Percentiles rank a stretch among this genome's conserved stretches.
Evolutionary conservation across 2,888 invertebrate species (phyloP).

Genomic region (Volucella zonaria): DNA sequence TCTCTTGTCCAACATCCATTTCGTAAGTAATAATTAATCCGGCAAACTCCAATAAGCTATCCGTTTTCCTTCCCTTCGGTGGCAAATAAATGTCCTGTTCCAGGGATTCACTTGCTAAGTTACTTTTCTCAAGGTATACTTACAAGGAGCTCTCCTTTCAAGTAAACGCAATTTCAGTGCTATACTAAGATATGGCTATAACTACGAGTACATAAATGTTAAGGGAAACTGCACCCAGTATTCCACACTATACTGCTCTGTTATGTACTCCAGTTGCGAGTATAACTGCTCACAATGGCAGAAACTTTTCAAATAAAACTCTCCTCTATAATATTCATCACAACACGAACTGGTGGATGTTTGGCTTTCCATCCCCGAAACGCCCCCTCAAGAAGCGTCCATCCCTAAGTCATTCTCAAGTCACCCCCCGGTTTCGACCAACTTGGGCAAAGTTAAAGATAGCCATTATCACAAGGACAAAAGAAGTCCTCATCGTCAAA

Average conservation of each 20-base stretch:
- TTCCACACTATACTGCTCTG: constrained; percentile 41
- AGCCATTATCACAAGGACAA: constrained; percentile 47
- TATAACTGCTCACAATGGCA: constrained; percentile 41
- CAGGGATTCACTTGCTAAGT: neutral
- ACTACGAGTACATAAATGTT: neutral
- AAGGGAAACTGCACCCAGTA: constrained; percentile 13
- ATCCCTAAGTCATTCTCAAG: too few relatives aligned
- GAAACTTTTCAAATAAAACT: constrained; percentile 71
- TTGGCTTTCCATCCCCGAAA: neutral
- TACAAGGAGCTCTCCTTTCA: constrained; percentile 4
- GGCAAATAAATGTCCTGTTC: constrained; percentile 39
- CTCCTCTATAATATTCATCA: constrained; percentile 69
- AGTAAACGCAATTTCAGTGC: constrained; percentile 43
- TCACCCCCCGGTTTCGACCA: neutral
- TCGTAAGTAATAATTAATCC: neutral
- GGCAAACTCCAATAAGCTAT: constrained; percentile 43
- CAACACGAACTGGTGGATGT: constrained; percentile 33
- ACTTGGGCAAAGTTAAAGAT: constrained; percentile 17
- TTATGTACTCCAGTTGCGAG: neutral
- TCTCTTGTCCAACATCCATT: too few relatives aligned
- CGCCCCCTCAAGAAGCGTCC: neutral
- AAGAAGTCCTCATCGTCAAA: constrained; percentile 7
- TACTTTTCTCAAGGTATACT: constrained; percentile 34
- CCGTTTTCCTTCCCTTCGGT: constrained; percentile 41
- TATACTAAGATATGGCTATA: constrained; percentile 7